These are phyloP conservation scores for Rattus norvegicus DNA, from an alignment of 2,113 vertebrate species.

Conservation along the genomic window GRCr8 NC_086035.1:38884501-38885000, in stretches of 20 bases:
- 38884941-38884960: not conserved
- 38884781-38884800: slow-evolving; percentile 33
- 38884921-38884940: not conserved
- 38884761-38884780: not conserved
- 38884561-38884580: slow-evolving; percentile 40
- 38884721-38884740: not conserved
- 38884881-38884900: not conserved
- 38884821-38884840: slow-evolving; percentile 39
- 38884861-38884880: not conserved
- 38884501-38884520: slow-evolving; percentile 46
- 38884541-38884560: slow-evolving; percentile 56
- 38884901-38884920: not conserved
- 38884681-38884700: not conserved
- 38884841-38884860: not conserved
- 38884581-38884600: not conserved
- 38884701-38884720: not conserved
- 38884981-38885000: not conserved
- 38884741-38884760: not conserved
- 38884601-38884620: not conserved
- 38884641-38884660: not conserved
- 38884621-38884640: not conserved
- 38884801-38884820: slow-evolving; percentile 18
- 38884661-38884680: not conserved
- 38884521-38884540: slow-evolving; percentile 61
- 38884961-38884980: not conserved